Conservation (phyloP, 2,113 vertebrate genomes). For the Sylvilagus bachmani region DNA sequence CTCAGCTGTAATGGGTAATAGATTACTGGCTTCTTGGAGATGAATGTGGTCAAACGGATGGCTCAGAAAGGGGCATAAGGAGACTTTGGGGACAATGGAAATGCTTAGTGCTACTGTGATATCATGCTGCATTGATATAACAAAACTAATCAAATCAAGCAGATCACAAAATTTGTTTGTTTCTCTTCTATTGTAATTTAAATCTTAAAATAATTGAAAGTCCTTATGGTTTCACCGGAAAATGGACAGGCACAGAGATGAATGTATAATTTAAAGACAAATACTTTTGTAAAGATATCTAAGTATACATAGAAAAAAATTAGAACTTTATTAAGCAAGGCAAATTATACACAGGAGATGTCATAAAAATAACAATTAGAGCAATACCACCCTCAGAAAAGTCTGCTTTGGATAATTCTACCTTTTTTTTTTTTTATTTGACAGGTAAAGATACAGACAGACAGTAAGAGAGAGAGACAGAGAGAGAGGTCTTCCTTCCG, state of each 20-base stretch:
- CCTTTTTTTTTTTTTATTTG: no score
- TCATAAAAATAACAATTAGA: neutral
- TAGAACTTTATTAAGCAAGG: neutral
- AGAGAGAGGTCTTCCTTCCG: no score
- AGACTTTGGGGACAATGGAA: neutral
- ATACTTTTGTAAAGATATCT: neutral
- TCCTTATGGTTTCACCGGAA: neutral
- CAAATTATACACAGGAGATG: neutral
- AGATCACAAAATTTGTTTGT: neutral
- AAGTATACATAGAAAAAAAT: neutral
- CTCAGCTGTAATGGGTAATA: neutral
- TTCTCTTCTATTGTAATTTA: neutral
- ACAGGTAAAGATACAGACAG: no score
- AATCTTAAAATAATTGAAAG: neutral
- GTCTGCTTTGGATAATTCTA: neutral
- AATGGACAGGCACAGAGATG: neutral
- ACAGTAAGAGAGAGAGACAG: no score
- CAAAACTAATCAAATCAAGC: slow-evolving; percentile 3
- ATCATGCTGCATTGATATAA: neutral
- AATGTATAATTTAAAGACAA: neutral
- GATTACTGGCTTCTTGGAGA: neutral
- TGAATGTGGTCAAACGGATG: neutral
- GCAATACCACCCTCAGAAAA: neutral
- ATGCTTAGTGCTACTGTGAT: neutral
- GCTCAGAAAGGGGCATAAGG: neutral